Evolutionary conservation across 2,888 invertebrate genomes (phyloP).

Genomic region (Punctoribates punctum): DNA sequence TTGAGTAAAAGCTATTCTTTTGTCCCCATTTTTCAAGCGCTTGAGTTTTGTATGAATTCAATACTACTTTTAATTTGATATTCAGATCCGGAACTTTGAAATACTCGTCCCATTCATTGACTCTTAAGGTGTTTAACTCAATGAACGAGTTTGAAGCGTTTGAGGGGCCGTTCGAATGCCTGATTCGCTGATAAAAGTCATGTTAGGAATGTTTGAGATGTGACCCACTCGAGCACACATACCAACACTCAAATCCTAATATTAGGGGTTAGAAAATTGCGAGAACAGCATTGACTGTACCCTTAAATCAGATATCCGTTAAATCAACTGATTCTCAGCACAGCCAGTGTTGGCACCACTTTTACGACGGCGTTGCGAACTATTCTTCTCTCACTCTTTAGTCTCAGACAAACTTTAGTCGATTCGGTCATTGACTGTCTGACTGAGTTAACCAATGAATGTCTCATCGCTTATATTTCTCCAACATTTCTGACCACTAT

Average conservation of each 20-base stretch:
- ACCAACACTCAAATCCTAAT: background rate
- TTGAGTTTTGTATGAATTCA: background rate
- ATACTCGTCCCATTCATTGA: conserved; percentile 34
- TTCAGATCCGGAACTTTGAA: conserved; percentile 26
- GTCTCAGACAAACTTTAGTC: conserved; percentile 23
- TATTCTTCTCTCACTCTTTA: background rate
- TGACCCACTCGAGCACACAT: conserved; percentile 13
- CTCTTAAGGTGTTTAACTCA: conserved; percentile 7
- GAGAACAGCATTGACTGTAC: no score
- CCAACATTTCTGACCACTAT: background rate
- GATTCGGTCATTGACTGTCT: conserved; percentile 37
- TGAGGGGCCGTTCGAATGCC: background rate
- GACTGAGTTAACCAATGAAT: background rate
- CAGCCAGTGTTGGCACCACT: background rate
- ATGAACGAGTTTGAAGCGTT: background rate
- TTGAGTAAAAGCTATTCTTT: background rate
- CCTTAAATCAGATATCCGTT: no score
- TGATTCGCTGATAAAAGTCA: background rate
- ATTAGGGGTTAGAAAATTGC: background rate
- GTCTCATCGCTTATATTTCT: background rate
- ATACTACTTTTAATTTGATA: conserved; percentile 2
- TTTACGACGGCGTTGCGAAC: background rate
- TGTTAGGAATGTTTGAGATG: conserved; percentile 8
- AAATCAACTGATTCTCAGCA: background rate
- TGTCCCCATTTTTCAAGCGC: conserved; percentile 4